Base-by-base conservation (phyloP, 2,113 vertebrate genomes). In the Cariama cristata region DNA sequence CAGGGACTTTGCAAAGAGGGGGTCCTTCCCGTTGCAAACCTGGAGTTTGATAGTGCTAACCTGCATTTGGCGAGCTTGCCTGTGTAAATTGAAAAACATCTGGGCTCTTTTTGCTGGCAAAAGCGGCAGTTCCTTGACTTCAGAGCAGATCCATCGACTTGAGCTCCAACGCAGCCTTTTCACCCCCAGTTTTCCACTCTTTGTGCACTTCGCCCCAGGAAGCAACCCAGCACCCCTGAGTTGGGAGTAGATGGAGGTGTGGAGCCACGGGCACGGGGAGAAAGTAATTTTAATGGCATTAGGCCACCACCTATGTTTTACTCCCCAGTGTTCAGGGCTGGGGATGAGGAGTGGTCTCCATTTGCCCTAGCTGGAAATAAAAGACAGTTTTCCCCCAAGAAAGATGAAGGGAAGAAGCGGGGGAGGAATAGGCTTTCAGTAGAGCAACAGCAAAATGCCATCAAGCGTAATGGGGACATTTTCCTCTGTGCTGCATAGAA, bases 51-150 rank as follows among this genome's bases (percentile, higher is more conserved):
- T 86, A 83, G 96, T 44, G 68, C 96, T 97, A 97, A 98, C 97
- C 98, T 98, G 97, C 82, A 23, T 77, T 97, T 49, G 8, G 96
- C 55, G 20, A 88, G 93, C 80, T 93, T 50, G 97, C 95, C 97
- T 97, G 97, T 95, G 90, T 91, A 97, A 97, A 98, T 79, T 95
- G 96, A 97, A 97, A 98, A 98, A 97, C 97, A 98, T 97, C 98
- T 98, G 98, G 97, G 96, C 94, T 98, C 96, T 97, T 97, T 97
- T 86, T 97, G 94, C 96, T 97, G 96, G 97, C 95, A 87, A 91
- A 96, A 93, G 97, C 66, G 5, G 95, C 71, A 86, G 92, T 95
- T 96, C 96, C 96, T 97, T 98, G 97, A 98, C 96, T 96, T 97
- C 72, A 30, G 93, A 97, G 97, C 93, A 96, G 88, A 97, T 97